Evolutionary conservation across 2,113 vertebrate genomes (phyloP), one percentile per base, ranked within the genome.

Genomic region (Oncorhynchus kisutch): DNA sequence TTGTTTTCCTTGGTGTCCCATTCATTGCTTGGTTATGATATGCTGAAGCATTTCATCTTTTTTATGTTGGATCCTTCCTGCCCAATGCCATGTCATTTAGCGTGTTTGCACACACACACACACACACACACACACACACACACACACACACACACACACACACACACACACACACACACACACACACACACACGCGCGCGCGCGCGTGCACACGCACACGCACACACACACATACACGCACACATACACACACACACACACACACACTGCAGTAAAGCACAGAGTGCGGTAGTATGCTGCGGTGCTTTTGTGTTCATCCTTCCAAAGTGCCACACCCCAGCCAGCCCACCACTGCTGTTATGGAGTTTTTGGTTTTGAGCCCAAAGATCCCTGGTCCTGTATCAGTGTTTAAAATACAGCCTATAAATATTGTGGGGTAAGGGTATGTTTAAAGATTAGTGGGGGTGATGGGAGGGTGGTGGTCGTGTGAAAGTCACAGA

Each of bases 261-360:
- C 1, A 16, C 54, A 62, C 51, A 45, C 72, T 76, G 79, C 70
- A 69, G 74, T 67, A 68, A 29, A 45, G 31, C 31, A 68, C 77
- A 67, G 60, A 64, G 74, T 82, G 68, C 64, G 71, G 48, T 57
- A 62, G 71, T 73, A 24, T 45, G 70, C 72, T 70, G 77, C 54
- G 14, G 71, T 60, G 70, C 57, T 79, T 74, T 87, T 79, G 69
- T 77, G 48, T 79, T 70, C 70, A 49, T 48, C 70, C 64, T 67
- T 66, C 77, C 59, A 16, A 66, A 34, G 84, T 78, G 89, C 91
- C 92, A 93, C 92, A 39, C 92, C 92, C 91, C 83, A 65, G 68
- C 57, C 39, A 69, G 62, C 45, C 71, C 5, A 82, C 80, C 54
- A 25, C 34, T 34, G 67, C 29, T 66, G 25, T 2, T 59, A 51